Evolutionary conservation across 92 coral and sea anemone species (phyloP).

Genomic region (Palythoa grandis): DNA sequence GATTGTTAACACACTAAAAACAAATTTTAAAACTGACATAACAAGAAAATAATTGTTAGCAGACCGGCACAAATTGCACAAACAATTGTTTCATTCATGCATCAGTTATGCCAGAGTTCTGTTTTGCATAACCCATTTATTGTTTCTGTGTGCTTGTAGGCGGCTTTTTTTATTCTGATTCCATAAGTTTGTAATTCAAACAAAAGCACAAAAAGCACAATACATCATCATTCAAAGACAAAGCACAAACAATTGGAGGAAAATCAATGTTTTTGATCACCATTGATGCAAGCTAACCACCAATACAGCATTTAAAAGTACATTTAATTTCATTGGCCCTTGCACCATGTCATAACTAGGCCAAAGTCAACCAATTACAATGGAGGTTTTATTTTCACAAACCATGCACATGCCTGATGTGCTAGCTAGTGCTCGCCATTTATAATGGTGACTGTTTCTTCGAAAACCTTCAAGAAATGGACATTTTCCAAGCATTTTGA

Average conservation of each 20-base stretch:
- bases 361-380: not conserved
- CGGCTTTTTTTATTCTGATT: too few species aligned
- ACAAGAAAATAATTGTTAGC: too few species aligned
- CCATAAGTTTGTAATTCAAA: too few species aligned
- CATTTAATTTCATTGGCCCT: not conserved
- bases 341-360: not conserved
- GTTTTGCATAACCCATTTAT: too few species aligned
- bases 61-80: too few species aligned
- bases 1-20: not conserved
- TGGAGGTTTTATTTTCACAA: not conserved
- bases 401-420: not conserved
- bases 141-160: too few species aligned
- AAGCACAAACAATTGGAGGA: not conserved
- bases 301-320: not conserved
- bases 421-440: not conserved
- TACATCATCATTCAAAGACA: not conserved
- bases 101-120: too few species aligned
- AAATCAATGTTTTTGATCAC: not conserved
- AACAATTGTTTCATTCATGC: too few species aligned
- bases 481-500: not conserved
- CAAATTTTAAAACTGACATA: too few species aligned
- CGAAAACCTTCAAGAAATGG: conserved; percentile 10
- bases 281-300: not conserved
- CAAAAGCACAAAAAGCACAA: too few species aligned
- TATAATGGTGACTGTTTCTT: not conserved